A percentile compares a stretch with the other conserved stretches of the same genome.
Evolutionary conservation across 2,113 vertebrate species (phyloP).

Genomic region (Chelonoidis abingdonii): DNA sequence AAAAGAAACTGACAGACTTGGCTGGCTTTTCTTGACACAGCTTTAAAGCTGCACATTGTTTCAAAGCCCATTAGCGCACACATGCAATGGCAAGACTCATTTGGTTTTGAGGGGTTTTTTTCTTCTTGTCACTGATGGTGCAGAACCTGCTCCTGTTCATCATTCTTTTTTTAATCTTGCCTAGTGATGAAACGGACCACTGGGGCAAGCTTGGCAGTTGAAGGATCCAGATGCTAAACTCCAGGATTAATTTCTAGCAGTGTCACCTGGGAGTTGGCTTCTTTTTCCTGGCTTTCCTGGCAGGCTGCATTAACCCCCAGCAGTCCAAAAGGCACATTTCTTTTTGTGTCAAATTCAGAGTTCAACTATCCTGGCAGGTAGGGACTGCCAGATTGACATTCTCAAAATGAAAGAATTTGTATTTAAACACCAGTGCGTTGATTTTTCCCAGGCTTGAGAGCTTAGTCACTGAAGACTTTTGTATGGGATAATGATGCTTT

Average conservation of each 20-base stretch:
- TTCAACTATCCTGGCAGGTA: constrained; percentile 56
- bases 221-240: constrained; percentile 83
- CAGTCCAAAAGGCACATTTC: constrained; percentile 53
- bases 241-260: constrained; percentile 81
- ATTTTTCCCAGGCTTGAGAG: background rate
- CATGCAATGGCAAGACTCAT: background rate
- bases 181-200: constrained; percentile 69
- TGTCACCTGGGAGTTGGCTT: constrained; percentile 75
- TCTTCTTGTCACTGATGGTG: constrained; percentile 56
- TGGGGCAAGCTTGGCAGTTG: constrained; percentile 79
- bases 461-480: constrained; percentile 1
- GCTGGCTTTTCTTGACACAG: constrained; percentile 33
- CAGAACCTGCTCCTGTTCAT: constrained; percentile 70
- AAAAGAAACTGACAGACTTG: background rate
- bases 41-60: constrained; percentile 1
- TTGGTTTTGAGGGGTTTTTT: background rate
- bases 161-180: constrained; percentile 80
- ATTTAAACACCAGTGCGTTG: constrained; percentile 53
- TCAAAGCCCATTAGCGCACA: constrained; percentile 25
- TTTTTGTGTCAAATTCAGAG: constrained; percentile 50
- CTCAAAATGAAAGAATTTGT: constrained; percentile 59
- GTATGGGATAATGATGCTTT: constrained; percentile 1
- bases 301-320: constrained; percentile 71
- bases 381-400: constrained; percentile 31
- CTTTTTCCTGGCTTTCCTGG: constrained; percentile 61